These are phyloP conservation scores for Lithophane semibrunnea DNA, from an alignment of 2,888 invertebrate species.

Conservation along the genomic window DNA sequence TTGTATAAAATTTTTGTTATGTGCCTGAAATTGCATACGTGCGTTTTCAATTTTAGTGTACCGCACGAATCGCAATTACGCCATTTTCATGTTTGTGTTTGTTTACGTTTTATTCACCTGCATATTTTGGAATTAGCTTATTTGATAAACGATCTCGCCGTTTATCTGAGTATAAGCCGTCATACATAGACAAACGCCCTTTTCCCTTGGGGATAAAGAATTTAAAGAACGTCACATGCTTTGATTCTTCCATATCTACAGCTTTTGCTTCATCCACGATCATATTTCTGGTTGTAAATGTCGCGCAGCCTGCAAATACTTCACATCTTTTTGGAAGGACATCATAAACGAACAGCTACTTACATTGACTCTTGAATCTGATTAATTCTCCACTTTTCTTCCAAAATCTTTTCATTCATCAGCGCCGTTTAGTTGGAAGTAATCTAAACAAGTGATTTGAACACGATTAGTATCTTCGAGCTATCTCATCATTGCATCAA, in stretches of 20 bases:
- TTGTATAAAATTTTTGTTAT: background rate
- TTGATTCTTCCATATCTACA: background rate
- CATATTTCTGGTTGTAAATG: background rate
- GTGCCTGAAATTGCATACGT: background rate
- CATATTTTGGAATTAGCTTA: background rate
- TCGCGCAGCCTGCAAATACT: background rate
- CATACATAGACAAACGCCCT: background rate
- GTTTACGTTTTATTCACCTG: background rate
- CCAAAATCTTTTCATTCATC: background rate
- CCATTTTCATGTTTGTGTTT: background rate
- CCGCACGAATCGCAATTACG: background rate
- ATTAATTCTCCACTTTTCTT: background rate
- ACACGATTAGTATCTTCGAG: constrained; percentile 54
- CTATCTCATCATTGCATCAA: constrained; percentile 60
- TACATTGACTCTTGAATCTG: background rate
- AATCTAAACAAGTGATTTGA: constrained; percentile 58
- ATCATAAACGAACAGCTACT: background rate
- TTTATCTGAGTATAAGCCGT: background rate
- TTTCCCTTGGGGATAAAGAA: background rate
- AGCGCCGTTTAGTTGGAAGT: constrained; percentile 32
- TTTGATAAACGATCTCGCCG: no score
- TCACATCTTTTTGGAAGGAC: background rate
- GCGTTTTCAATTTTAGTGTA: constrained; percentile 14
- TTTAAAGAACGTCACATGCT: no score
- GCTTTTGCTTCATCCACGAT: background rate